Percentiles rank a stretch among this genome's conserved stretches.
Conservation (phyloP, 2,113 vertebrate species). For the Castor canadensis region DNA sequence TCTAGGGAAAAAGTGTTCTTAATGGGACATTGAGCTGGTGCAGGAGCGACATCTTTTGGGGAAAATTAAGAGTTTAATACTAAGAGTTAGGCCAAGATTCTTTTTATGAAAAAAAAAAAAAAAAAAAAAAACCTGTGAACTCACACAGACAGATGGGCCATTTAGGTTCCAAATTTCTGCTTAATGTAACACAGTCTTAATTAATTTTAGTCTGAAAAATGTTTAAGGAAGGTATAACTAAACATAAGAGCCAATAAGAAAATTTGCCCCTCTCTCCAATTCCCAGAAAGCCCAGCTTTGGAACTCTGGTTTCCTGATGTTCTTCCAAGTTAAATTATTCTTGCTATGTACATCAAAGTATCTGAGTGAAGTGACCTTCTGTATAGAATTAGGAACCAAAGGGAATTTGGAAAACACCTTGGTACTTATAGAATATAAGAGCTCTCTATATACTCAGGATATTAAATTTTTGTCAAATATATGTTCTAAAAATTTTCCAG, state of each 20-base stretch:
- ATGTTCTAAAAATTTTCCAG: conserved; percentile 3
- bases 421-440: conserved; percentile 26
- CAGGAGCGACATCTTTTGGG: conserved; percentile 32
- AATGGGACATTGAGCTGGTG: not conserved
- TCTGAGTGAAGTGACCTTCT: conserved; percentile 50
- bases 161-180: conserved; percentile 58
- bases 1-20: not conserved
- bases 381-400: conserved; percentile 35
- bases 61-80: not conserved
- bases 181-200: conserved; percentile 45
- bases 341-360: not conserved
- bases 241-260: conserved; percentile 31
- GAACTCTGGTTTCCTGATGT: conserved; percentile 16
- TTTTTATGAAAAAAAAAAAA: conserved; percentile 1
- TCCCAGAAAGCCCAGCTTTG: conserved; percentile 32
- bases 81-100: not conserved
- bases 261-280: not conserved
- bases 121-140: conserved; percentile 10
- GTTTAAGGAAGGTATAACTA: conserved; percentile 42
- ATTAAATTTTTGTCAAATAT: conserved; percentile 55
- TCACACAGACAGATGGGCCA: conserved; percentile 48
- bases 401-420: conserved; percentile 50
- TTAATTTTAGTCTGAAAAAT: conserved; percentile 62
- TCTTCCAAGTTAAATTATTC: conserved; percentile 62
- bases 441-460: not conserved